phyloP scores from a whole-genome alignment of 2,113 vertebrate species.

The Pseudonaja textilis region DNA sequence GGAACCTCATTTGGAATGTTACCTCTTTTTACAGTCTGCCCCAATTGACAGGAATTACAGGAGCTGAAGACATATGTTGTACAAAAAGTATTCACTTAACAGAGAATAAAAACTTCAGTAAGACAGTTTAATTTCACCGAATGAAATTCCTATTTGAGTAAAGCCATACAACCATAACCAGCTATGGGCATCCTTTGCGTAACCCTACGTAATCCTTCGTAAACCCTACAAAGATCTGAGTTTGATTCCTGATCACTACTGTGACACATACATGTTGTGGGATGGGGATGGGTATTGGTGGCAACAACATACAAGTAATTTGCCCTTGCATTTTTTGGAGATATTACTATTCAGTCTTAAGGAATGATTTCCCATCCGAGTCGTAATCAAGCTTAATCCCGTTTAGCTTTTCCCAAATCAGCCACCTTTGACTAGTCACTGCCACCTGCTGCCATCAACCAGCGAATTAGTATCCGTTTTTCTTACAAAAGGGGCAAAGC shows the following conservation, averaged over 20 bases:
- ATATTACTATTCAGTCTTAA: background rate
- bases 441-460: background rate
- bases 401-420: background rate
- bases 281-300: background rate
- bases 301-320: background rate
- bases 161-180: background rate
- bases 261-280: background rate
- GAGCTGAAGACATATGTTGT: background rate
- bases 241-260: background rate
- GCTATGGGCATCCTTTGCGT: background rate
- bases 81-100: background rate
- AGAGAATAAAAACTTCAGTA: background rate
- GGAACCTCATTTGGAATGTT: background rate
- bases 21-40: background rate
- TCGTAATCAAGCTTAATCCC: background rate
- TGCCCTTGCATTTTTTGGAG: background rate
- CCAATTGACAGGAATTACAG: background rate
- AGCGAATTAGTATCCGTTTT: background rate
- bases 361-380: background rate
- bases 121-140: background rate
- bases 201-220: too few species aligned
- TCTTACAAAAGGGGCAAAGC: background rate
- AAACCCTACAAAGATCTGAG: background rate
- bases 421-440: background rate
- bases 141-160: background rate